phyloP scores from a whole-genome alignment of 2,797 vertebrate genomes.

The Schizopygopsis pylzovi region DNA sequence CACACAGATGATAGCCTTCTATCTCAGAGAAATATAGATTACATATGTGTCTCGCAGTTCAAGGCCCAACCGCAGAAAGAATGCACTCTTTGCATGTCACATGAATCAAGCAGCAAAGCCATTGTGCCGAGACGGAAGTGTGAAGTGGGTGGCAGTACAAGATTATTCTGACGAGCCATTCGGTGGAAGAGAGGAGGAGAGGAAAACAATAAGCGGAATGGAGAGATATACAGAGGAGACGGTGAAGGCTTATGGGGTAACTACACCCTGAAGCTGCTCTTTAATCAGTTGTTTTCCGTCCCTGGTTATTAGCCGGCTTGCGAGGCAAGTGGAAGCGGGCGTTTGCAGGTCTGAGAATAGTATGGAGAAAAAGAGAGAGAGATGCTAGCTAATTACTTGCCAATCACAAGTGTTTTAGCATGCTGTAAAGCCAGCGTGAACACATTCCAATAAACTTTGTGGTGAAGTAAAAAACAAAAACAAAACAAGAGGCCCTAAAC shows the following conservation, averaged over 20 bases:
- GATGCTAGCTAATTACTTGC: constrained; percentile 49
- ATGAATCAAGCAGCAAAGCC: constrained; percentile 57
- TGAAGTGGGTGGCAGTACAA: constrained; percentile 71
- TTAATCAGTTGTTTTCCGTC: constrained; percentile 39
- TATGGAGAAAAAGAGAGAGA: background rate
- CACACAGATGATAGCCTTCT: constrained; percentile 38
- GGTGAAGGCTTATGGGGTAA: constrained; percentile 16
- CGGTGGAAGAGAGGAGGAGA: constrained; percentile 53
- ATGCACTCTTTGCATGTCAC: constrained; percentile 35
- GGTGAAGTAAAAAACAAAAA: constrained; percentile 43
- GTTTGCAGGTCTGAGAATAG: constrained; percentile 58
- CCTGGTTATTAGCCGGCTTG: constrained; percentile 59
- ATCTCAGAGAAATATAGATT: constrained; percentile 40
- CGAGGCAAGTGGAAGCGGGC: constrained; percentile 64
- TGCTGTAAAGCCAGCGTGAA: constrained; percentile 60
- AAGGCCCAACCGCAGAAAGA: constrained; percentile 48
- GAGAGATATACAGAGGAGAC: constrained; percentile 22
- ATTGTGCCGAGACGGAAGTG: constrained; percentile 68
- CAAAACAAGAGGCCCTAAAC: constrained; percentile 42
- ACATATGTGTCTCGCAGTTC: constrained; percentile 52
- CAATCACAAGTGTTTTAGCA: constrained; percentile 60
- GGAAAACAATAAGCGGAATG: constrained; percentile 34
- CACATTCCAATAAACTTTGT: constrained; percentile 66
- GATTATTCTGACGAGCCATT: constrained; percentile 64
- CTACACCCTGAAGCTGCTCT: constrained; percentile 41